Evolutionary conservation across 2,888 invertebrate genomes (phyloP).

Genomic region (Apotomis capreana): DNA sequence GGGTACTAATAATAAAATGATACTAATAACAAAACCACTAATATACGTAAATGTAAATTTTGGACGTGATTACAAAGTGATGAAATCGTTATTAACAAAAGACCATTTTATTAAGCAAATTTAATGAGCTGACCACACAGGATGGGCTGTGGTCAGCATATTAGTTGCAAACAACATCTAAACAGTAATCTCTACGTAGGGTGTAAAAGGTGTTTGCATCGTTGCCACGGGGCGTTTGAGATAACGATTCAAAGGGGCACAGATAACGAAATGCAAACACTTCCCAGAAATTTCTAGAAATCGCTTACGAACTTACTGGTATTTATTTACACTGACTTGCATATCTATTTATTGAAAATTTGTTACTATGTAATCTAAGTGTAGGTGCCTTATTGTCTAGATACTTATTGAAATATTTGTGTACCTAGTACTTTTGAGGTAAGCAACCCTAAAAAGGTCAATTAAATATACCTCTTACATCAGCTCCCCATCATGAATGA

Average conservation of each 20-base stretch:
- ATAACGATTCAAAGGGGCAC: slow-evolving; percentile 25
- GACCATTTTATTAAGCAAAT: slow-evolving; percentile 4
- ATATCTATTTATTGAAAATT: too few species aligned
- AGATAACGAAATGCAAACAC: background rate
- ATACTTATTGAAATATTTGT: too few species aligned
- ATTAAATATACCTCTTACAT: too few species aligned
- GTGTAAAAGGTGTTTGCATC: slow-evolving; percentile 16
- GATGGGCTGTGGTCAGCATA: background rate
- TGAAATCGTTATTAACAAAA: background rate
- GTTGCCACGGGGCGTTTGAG: slow-evolving; percentile 7
- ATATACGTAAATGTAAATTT: background rate
- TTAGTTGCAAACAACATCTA: slow-evolving; percentile 26
- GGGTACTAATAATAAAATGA: too few species aligned
- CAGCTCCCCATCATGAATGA: too few species aligned
- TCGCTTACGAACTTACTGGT: too few species aligned
- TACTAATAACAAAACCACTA: background rate
- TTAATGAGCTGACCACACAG: slow-evolving; percentile 24
- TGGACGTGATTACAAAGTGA: background rate
- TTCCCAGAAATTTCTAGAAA: background rate
- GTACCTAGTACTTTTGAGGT: too few species aligned
- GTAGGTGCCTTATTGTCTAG: too few species aligned
- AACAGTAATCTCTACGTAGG: slow-evolving; percentile 17
- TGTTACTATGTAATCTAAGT: too few species aligned
- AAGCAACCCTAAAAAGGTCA: too few species aligned
- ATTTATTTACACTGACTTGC: too few species aligned